Conservation (phyloP, 2,113 vertebrate genomes). For the Willisornis vidua region DNA sequence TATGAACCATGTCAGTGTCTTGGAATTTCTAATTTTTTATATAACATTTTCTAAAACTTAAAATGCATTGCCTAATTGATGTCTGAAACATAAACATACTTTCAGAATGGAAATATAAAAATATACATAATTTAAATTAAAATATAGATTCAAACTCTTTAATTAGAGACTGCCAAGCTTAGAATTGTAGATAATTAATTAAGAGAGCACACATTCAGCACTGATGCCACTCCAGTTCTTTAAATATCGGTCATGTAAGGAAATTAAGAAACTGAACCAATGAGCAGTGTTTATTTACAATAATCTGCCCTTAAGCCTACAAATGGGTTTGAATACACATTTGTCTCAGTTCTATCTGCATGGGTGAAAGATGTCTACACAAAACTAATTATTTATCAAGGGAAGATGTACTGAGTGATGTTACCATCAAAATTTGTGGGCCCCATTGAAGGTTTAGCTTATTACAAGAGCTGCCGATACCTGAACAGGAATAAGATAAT, state of each 20-base stretch:
- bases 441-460: constrained; percentile 27
- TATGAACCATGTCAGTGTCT: background rate
- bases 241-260: constrained; percentile 3
- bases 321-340: constrained; percentile 19
- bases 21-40: background rate
- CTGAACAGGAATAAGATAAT: constrained; percentile 40
- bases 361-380: constrained; percentile 44
- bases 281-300: constrained; percentile 38
- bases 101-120: background rate
- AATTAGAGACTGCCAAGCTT: background rate
- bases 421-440: constrained; percentile 53
- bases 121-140: constrained; percentile 1
- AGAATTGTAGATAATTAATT: constrained; percentile 38
- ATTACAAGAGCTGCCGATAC: constrained; percentile 13
- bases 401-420: constrained; percentile 21
- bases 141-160: constrained; percentile 39
- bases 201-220: constrained; percentile 20
- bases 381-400: constrained; percentile 58
- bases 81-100: background rate
- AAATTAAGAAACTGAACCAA: background rate
- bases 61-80: background rate
- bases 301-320: background rate
- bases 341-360: constrained; percentile 5
- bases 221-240: constrained; percentile 7
- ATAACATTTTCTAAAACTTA: background rate